These are phyloP conservation scores for Otus sunia DNA, from an alignment of 2,113 vertebrate species.

Conservation along the genomic window DNA sequence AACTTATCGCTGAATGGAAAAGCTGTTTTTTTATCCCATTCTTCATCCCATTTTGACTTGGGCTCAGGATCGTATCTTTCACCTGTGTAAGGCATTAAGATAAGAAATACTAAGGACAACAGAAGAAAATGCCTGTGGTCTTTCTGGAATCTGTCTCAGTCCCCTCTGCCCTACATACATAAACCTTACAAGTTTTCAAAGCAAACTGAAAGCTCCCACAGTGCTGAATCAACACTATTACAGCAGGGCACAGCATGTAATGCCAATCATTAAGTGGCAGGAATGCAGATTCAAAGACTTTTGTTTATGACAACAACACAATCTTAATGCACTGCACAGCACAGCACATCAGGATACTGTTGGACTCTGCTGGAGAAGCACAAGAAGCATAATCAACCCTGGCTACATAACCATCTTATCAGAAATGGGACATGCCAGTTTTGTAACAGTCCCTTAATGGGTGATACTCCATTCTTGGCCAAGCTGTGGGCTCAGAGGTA, in stretches of 20 bases:
- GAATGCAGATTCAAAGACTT: constrained; percentile 49
- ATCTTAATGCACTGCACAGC: neutral
- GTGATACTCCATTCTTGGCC: neutral
- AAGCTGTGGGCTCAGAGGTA: neutral
- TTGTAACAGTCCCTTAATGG: neutral
- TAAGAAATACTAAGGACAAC: constrained; percentile 28
- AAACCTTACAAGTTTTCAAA: constrained; percentile 37
- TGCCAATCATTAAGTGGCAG: constrained; percentile 51
- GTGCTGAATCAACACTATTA: constrained; percentile 48
- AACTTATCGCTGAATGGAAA: constrained; percentile 97
- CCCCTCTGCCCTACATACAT: neutral
- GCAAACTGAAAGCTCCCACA: constrained; percentile 38
- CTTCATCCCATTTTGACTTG: constrained; percentile 92
- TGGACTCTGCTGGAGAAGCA: neutral
- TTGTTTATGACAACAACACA: constrained; percentile 23
- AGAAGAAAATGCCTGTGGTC: neutral
- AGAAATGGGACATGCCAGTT: neutral
- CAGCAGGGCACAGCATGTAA: constrained; percentile 41
- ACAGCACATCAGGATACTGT: neutral
- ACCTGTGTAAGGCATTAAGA: constrained; percentile 69
- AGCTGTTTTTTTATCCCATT: constrained; percentile 90
- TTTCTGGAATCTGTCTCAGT: constrained; percentile 4
- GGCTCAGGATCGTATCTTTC: constrained; percentile 89
- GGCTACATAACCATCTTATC: neutral
- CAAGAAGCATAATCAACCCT: neutral